Percentiles rank a stretch among this genome's conserved stretches.
phyloP scores from a whole-genome alignment of 1,140 invertebrate genomes.

The Cotesia glomerata region DNA sequence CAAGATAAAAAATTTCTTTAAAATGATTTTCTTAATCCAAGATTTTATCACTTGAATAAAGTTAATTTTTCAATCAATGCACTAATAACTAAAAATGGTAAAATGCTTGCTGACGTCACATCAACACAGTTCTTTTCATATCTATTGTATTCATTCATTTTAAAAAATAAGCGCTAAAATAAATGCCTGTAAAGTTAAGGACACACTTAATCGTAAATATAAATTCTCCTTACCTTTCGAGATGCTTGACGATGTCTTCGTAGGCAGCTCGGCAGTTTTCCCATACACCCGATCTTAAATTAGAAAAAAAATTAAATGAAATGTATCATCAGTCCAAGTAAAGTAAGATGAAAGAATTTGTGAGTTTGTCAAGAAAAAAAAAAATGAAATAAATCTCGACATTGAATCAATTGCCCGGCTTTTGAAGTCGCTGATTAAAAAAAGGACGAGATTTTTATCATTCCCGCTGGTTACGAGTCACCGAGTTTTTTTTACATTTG shows the following conservation, averaged over 20 bases:
- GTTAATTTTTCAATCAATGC: no score
- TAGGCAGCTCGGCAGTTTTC: slow-evolving; percentile 92
- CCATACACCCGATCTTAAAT: slow-evolving; percentile 84
- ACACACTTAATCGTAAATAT: not conserved
- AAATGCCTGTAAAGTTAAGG: no score
- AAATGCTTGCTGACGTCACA: no score
- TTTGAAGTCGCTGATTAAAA: slow-evolving; percentile 62
- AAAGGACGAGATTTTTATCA: slow-evolving; percentile 35
- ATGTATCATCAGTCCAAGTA: not conserved
- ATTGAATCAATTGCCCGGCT: slow-evolving; percentile 45
- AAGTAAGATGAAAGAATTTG: not conserved
- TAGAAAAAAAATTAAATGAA: slow-evolving; percentile 47
- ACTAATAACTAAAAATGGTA: no score
- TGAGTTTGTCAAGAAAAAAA: no score
- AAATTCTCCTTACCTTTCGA: slow-evolving; percentile 77
- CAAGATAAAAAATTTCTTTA: no score
- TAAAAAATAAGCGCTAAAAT: no score
- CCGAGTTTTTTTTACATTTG: not conserved
- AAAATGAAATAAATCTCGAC: slow-evolving; percentile 38
- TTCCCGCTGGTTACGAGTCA: slow-evolving; percentile 9
- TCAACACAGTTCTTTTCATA: no score
- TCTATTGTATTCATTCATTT: no score
- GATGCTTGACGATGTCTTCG: slow-evolving; percentile 91
- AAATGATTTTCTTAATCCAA: no score
- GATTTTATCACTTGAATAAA: no score